phyloP scores from a whole-genome alignment of 2,113 vertebrate genomes.

The Parus major region DNA sequence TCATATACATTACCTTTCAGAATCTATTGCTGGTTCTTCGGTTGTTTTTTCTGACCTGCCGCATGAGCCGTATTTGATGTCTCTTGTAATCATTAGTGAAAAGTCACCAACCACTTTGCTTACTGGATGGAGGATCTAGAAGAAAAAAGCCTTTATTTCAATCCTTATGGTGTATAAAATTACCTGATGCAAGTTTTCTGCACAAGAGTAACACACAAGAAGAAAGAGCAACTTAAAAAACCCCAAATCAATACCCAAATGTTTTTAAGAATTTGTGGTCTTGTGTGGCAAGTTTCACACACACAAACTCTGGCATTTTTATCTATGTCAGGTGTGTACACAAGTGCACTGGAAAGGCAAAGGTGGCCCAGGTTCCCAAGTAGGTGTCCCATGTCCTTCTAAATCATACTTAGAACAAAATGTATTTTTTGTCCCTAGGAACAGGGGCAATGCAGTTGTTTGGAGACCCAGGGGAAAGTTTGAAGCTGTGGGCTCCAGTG shows the following conservation, averaged over 20 bases:
- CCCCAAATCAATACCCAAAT: rapidly evolving
- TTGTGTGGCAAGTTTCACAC: not conserved
- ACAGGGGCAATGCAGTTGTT: not conserved
- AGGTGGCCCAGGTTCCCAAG: rapidly evolving
- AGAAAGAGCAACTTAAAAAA: not conserved
- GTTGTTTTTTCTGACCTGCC: not conserved
- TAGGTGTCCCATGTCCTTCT: not conserved
- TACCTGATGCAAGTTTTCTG: not conserved
- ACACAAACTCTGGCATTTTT: not conserved
- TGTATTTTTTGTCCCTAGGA: not conserved
- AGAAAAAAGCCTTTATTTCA: not conserved
- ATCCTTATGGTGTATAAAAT: not conserved
- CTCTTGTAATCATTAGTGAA: not conserved
- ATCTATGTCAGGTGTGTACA: rapidly evolving
- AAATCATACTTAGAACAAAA: not conserved
- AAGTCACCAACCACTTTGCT: not conserved
- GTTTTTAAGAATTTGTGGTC: not conserved
- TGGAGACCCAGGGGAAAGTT: not conserved
- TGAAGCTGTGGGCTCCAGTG: not conserved
- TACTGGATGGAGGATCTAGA: not conserved
- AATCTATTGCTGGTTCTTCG: not conserved
- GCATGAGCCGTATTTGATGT: not conserved
- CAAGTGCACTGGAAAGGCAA: not conserved
- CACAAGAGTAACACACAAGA: not conserved
- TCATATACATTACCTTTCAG: not conserved